Percentiles rank a stretch among this genome's conserved stretches.
phyloP scores from a whole-genome alignment of 2,113 vertebrate species.

The Alexandromys fortis region DNA sequence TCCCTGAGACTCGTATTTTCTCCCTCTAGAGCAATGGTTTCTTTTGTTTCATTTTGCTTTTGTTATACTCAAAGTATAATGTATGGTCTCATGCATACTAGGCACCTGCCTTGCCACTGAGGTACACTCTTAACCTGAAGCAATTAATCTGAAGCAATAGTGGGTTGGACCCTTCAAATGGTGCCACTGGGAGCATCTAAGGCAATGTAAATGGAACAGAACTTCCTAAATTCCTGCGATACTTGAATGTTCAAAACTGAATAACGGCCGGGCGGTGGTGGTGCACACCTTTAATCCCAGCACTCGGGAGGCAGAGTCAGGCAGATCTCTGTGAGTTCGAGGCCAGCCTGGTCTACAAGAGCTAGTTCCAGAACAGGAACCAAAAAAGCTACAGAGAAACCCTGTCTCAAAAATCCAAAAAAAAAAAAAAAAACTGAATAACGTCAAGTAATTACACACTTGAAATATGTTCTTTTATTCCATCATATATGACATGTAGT shows the following conservation, averaged over 20 bases:
- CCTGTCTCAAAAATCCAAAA: too few relatives aligned
- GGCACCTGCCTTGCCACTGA: neutral
- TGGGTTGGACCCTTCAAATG: neutral
- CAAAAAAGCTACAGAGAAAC: too few relatives aligned
- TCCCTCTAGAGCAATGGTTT: neutral
- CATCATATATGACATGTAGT: neutral
- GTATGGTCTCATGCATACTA: neutral
- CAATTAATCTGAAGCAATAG: neutral
- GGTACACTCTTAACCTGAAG: neutral
- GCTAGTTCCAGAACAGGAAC: too few relatives aligned
- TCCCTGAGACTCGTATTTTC: conserved; percentile 40
- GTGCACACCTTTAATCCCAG: too few relatives aligned
- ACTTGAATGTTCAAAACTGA: conserved; percentile 39
- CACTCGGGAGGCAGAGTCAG: too few relatives aligned
- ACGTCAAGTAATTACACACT: conserved; percentile 6
- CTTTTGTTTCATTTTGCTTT: neutral
- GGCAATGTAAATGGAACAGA: neutral
- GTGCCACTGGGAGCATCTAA: neutral
- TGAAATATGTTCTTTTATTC: conserved; percentile 21
- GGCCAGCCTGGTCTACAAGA: too few relatives aligned
- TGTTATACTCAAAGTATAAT: neutral
- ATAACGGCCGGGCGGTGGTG: too few relatives aligned
- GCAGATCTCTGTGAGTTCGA: too few relatives aligned
- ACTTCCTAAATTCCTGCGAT: conserved; percentile 10
- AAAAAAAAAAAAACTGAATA: neutral